Percentiles rank a stretch among this genome's conserved stretches.
Conservation (phyloP, 2,113 vertebrate species). For the Callocephalon fimbriatum region DNA sequence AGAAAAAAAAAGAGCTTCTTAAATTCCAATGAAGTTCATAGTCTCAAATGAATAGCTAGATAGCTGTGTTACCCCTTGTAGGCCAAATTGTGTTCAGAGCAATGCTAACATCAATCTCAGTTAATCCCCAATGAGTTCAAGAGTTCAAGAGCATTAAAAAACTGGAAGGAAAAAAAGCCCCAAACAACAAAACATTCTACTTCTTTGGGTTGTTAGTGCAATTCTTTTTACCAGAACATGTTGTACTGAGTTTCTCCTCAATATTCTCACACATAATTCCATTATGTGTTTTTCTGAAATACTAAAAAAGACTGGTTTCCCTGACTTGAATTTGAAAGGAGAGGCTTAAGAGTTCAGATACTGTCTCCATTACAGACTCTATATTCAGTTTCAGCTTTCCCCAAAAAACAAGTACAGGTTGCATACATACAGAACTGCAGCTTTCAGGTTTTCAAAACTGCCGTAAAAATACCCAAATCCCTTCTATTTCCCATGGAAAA, state of each 20-base stretch:
- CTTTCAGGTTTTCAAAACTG: not conserved
- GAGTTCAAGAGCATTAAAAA: not conserved
- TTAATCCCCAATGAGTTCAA: not conserved
- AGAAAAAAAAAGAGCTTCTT: not conserved
- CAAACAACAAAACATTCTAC: not conserved
- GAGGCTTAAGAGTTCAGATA: not conserved
- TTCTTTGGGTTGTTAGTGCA: not conserved
- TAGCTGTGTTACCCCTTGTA: not conserved
- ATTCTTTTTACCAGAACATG: not conserved
- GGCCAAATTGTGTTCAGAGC: not conserved
- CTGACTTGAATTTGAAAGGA: not conserved
- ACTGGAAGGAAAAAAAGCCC: not conserved
- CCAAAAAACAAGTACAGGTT: accelerated
- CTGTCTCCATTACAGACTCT: not conserved
- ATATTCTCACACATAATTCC: not conserved
- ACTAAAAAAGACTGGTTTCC: not conserved
- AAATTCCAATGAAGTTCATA: not conserved
- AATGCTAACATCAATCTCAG: not conserved
- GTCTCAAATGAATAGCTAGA: not conserved
- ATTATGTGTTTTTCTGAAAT: not conserved
- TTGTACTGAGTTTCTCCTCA: not conserved
- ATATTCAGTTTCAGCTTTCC: not conserved
- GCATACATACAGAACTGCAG: accelerated
- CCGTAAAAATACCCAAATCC: not conserved
- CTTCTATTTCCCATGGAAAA: not conserved